A percentile compares a stretch with the other conserved stretches of the same genome.
Evolutionary conservation across 30 jellyfish, hydroid and myxozoan genomes (phyloP).

Genomic region (Aurelia coerulea): DNA sequence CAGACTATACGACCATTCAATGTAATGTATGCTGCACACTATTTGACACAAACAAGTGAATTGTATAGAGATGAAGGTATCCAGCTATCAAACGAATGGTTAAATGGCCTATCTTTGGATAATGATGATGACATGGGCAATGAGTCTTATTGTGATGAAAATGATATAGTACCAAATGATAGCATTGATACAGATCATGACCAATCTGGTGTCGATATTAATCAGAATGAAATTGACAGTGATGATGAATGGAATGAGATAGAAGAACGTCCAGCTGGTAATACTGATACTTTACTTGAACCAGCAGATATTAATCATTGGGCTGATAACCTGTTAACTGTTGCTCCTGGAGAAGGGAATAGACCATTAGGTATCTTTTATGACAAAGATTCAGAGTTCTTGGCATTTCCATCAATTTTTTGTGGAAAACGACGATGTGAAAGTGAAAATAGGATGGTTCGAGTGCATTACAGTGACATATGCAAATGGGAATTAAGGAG

Average conservation of each 20-base stretch:
- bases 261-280: slow-evolving; percentile 11
- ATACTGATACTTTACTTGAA: slow-evolving; percentile 30
- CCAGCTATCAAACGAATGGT: background rate
- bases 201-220: background rate
- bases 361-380: slow-evolving; percentile 31
- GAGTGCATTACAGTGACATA: slow-evolving; percentile 14
- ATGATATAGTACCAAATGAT: background rate
- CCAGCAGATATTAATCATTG: background rate
- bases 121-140: too few relatives aligned
- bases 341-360: slow-evolving; percentile 54
- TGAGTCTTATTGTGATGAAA: background rate
- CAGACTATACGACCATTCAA: slow-evolving; percentile 17
- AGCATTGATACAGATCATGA: background rate
- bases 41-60: slow-evolving; percentile 13
- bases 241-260: slow-evolving; percentile 50
- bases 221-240: background rate
- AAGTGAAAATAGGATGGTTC: background rate
- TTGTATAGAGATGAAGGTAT: slow-evolving; percentile 27
- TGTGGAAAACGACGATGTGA: slow-evolving; percentile 24
- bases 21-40: slow-evolving; percentile 33
- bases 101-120: background rate
- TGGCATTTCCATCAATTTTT: slow-evolving; percentile 31
- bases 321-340: background rate
- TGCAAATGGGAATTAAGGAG: slow-evolving; percentile 57
- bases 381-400: slow-evolving; percentile 37